Conservation (phyloP, 2,113 vertebrate species). For the Strix aluco region DNA sequence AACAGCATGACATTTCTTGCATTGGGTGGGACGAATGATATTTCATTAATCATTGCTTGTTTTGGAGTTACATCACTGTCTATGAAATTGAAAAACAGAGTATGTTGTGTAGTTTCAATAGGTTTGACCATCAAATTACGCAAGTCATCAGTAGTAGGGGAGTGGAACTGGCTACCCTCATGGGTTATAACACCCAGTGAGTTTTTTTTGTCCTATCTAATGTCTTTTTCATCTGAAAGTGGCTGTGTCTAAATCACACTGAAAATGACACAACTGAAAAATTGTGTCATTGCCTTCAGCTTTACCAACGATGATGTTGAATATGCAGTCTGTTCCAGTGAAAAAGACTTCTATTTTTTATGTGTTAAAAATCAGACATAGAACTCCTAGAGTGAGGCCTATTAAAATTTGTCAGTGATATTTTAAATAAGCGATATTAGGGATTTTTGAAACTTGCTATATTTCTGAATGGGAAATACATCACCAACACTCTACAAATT, state of each 20-base stretch:
- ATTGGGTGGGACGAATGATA: slow-evolving; percentile 1
- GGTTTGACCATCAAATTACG: not conserved
- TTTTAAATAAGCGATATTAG: not conserved
- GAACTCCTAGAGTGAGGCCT: not conserved
- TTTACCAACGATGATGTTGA: not conserved
- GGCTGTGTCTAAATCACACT: not conserved
- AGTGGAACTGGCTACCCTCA: not conserved
- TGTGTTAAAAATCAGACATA: not conserved
- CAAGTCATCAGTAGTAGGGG: not conserved
- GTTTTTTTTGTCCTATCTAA: not conserved
- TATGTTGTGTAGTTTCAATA: not conserved
- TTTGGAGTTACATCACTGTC: slow-evolving; percentile 45
- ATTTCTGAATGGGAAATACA: not conserved
- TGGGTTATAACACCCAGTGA: not conserved
- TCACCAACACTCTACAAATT: not conserved
- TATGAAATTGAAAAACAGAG: slow-evolving; percentile 31
- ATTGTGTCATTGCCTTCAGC: not conserved
- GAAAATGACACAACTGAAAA: not conserved
- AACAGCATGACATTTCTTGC: slow-evolving; percentile 23
- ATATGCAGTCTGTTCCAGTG: not conserved
- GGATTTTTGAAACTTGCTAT: not conserved
- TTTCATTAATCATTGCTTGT: slow-evolving; percentile 56
- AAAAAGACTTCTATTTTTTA: not conserved
- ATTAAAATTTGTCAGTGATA: not conserved
- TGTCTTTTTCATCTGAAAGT: not conserved